Percentiles rank a stretch among this genome's conserved stretches.
phyloP scores from a whole-genome alignment of 2,888 invertebrate genomes.

The Apodemia mormo region DNA sequence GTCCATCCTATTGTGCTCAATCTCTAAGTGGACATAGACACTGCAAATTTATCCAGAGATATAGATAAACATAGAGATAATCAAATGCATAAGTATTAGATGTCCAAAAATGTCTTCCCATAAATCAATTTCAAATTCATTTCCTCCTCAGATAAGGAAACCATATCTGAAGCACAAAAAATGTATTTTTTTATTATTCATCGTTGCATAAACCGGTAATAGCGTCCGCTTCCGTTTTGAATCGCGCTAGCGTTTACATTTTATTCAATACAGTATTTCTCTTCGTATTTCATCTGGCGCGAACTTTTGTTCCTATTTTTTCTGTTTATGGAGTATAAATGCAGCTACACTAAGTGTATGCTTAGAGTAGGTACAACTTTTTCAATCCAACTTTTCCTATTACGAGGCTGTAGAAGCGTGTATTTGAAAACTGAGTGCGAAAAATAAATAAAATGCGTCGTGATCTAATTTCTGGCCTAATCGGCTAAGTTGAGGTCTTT shows the following conservation, averaged over 20 bases:
- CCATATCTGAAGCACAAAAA: constrained; percentile 15
- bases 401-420: background rate
- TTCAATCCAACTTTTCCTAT: background rate
- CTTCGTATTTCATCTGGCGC: constrained; percentile 6
- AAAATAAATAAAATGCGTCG: too few species aligned
- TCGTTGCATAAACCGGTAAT: constrained; percentile 29
- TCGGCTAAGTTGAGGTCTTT: too few species aligned
- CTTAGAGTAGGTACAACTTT: background rate
- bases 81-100: too few species aligned
- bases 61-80: too few species aligned
- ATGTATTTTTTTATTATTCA: constrained; percentile 15
- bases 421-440: background rate
- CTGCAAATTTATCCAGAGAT: too few species aligned
- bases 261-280: constrained; percentile 29
- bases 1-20: too few species aligned
- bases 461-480: too few species aligned
- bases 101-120: background rate
- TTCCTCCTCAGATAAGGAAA: constrained; percentile 1
- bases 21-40: too few species aligned
- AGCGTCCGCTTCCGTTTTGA: constrained; percentile 29
- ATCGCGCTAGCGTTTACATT: constrained; percentile 28
- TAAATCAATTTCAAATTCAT: constrained; percentile 1
- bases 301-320: constrained; percentile 6
- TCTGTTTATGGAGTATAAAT: constrained; percentile 4
- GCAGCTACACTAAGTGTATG: constrained; percentile 4